A percentile compares a stretch with the other conserved stretches of the same genome.
These are phyloP conservation scores for Rhegmatorhina hoffmannsi DNA, from an alignment of 2,113 vertebrate species.

Conservation along the genomic window DNA sequence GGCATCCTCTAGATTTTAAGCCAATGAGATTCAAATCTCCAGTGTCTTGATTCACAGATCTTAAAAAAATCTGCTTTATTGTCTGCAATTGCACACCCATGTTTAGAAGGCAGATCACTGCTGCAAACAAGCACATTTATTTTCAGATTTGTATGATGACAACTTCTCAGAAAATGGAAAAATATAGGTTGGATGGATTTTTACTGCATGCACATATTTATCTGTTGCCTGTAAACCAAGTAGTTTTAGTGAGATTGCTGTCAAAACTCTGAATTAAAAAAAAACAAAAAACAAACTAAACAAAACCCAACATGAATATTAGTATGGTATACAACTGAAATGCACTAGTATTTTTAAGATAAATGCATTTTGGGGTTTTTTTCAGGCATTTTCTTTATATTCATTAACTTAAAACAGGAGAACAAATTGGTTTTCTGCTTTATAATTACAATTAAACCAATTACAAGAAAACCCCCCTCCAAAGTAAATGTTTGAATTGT, in stretches of 20 bases:
- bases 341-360: not conserved
- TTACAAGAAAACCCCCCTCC: not conserved
- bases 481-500: not conserved
- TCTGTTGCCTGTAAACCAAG: not conserved
- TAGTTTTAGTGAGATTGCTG: not conserved
- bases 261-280: not conserved
- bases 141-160: not conserved
- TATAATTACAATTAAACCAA: not conserved
- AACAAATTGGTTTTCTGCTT: not conserved
- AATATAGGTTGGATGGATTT: not conserved
- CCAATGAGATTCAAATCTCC: not conserved
- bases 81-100: rapidly evolving
- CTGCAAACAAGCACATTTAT: not conserved
- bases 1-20: not conserved
- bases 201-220: not conserved
- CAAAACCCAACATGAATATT: not conserved
- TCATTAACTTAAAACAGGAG: not conserved
- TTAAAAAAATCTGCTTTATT: not conserved
- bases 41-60: not conserved
- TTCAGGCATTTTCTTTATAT: not conserved
- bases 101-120: not conserved
- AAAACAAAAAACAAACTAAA: not conserved
- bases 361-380: not conserved
- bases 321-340: not conserved
- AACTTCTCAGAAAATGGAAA: not conserved